These are phyloP conservation scores for Larimichthys crocea DNA, from an alignment of 2,113 vertebrate species.

Conservation along the genomic window DNA sequence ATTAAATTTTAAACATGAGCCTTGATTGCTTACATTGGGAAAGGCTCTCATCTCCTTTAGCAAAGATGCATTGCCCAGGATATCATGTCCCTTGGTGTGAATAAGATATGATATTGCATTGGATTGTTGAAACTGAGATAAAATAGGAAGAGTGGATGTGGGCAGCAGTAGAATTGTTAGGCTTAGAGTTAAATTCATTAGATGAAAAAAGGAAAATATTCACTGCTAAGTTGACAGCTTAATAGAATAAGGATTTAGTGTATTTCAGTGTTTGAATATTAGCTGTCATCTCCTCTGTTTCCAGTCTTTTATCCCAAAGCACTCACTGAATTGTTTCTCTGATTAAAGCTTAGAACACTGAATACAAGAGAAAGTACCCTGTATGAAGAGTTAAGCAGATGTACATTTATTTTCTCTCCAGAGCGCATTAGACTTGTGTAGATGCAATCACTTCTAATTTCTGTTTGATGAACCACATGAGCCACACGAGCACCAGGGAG, in stretches of 20 bases:
- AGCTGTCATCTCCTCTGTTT: not conserved
- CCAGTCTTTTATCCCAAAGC: conserved; percentile 9
- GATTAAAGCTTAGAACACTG: not conserved
- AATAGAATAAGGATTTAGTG: conserved; percentile 2
- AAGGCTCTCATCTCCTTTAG: conserved; percentile 62
- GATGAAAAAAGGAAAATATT: conserved; percentile 21
- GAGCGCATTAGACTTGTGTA: not conserved
- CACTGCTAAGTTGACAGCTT: not conserved
- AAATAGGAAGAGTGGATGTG: conserved; percentile 43
- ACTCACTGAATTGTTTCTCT: conserved; percentile 3
- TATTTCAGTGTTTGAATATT: conserved; percentile 13
- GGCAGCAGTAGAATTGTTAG: not conserved
- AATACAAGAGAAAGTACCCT: not conserved
- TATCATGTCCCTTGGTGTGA: conserved; percentile 64
- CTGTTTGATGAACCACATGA: conserved; percentile 45
- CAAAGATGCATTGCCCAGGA: conserved; percentile 57
- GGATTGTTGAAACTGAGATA: conserved; percentile 54
- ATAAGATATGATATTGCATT: conserved; percentile 64
- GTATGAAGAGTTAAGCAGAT: not conserved
- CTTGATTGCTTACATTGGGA: conserved; percentile 73
- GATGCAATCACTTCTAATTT: conserved; percentile 21
- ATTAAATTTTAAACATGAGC: conserved; percentile 71
- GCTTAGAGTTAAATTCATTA: conserved; percentile 24
- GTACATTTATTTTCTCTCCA: conserved; percentile 9
- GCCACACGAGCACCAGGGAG: not conserved